Percentiles rank a stretch among this genome's conserved stretches.
Conservation (phyloP, 2,797 vertebrate genomes). For the Cyclopterus lumpus region DNA sequence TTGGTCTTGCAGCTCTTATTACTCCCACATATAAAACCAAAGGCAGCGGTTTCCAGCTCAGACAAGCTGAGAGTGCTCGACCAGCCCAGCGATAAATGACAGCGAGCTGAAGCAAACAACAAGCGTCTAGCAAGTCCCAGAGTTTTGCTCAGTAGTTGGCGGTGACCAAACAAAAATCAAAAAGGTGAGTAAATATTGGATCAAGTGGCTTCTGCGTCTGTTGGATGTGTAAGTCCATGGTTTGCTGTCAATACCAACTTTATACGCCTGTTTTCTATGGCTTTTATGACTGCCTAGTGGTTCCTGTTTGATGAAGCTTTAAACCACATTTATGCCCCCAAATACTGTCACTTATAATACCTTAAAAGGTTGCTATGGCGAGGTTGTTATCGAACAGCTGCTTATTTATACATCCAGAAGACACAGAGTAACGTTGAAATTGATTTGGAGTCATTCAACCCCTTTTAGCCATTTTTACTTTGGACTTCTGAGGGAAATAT, state of each 20-base stretch:
- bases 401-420: neutral
- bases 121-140: neutral
- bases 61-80: slow-evolving; percentile 12
- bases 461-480: neutral
- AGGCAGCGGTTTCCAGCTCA: slow-evolving; percentile 27
- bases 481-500: neutral
- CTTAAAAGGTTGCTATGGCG: neutral
- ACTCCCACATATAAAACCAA: slow-evolving; percentile 34
- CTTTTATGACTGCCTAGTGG: neutral
- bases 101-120: slow-evolving; percentile 25
- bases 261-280: too few species aligned
- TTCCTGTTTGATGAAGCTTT: neutral
- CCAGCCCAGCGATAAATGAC: slow-evolving; percentile 27
- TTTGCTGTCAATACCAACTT: neutral
- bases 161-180: slow-evolving; percentile 11
- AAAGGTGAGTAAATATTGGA: slow-evolving; percentile 5
- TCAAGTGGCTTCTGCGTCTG: neutral
- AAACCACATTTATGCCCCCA: neutral
- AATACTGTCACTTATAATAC: neutral
- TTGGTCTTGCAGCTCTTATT: slow-evolving; percentile 24
- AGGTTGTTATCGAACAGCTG: neutral
- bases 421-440: neutral
- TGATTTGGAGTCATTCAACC: neutral
- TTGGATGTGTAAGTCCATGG: neutral
- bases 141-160: neutral